Evolutionary conservation across 2,888 invertebrate genomes (phyloP).

Genomic region (Pollenia angustigena): DNA sequence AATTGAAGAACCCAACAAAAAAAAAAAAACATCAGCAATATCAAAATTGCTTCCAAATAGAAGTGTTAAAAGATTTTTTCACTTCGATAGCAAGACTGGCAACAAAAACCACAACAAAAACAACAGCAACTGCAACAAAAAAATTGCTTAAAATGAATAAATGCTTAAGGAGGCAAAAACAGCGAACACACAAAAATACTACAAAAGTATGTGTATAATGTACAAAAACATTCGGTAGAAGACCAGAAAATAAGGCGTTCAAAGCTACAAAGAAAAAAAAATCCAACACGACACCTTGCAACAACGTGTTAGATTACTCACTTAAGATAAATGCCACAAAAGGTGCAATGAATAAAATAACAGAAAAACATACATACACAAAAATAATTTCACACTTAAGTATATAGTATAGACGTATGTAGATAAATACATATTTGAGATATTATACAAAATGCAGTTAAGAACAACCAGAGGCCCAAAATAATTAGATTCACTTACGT

Average conservation of each 20-base stretch:
- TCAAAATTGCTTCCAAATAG: conserved; percentile 74
- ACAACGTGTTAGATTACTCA: conserved; percentile 75
- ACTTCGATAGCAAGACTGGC: conserved; percentile 77
- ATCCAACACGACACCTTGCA: conserved; percentile 75
- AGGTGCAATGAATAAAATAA: conserved; percentile 72
- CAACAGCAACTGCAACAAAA: conserved; percentile 68
- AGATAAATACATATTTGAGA: not conserved
- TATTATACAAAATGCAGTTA: not conserved
- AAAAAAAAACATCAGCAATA: conserved; percentile 28
- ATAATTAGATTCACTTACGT: not conserved
- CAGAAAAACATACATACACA: conserved; percentile 24
- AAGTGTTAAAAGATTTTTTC: conserved; percentile 79
- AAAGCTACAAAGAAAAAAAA: conserved; percentile 37
- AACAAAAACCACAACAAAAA: conserved; percentile 61
- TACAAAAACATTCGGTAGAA: conserved; percentile 57
- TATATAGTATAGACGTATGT: not conserved
- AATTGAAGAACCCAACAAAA: conserved; percentile 7
- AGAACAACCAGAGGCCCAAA: conserved; percentile 20
- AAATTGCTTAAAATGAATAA: conserved; percentile 66
- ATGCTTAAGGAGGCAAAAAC: conserved; percentile 62
- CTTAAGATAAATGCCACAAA: conserved; percentile 75
- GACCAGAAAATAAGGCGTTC: conserved; percentile 67
- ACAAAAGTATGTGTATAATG: conserved; percentile 2
- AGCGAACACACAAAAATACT: not conserved
- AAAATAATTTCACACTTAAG: conserved; percentile 35